Evolutionary conservation across 92 coral and sea anemone species (phyloP).

Genomic region (Umimayanthus chanpuru): DNA sequence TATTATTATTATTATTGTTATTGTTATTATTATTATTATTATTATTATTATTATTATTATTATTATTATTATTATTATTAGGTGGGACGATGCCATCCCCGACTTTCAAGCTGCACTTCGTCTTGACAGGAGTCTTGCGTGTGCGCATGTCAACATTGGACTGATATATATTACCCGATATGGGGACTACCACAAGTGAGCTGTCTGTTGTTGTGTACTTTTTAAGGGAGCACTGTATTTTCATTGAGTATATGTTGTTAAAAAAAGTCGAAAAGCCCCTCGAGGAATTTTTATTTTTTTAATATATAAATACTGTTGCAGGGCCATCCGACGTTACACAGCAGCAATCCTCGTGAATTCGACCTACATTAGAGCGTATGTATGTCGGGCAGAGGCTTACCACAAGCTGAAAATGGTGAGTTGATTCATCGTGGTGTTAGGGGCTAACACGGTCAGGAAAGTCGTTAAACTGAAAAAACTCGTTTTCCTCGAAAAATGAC

Average conservation of each 20-base stretch:
- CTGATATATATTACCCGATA: constrained; percentile 80
- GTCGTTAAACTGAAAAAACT: too few species aligned
- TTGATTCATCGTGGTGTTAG: neutral
- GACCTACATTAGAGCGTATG: constrained; percentile 88
- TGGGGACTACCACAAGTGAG: constrained; percentile 85
- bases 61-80: constrained; percentile 2
- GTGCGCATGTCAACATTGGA: constrained; percentile 97
- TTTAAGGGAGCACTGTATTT: too few species aligned
- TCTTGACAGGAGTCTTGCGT: constrained; percentile 72
- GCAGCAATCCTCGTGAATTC: constrained; percentile 96
- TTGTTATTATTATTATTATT: too few species aligned
- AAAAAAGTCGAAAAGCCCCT: too few species aligned
- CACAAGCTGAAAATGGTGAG: constrained; percentile 89
- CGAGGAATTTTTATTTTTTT: too few species aligned
- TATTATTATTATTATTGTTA: too few species aligned
- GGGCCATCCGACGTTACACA: constrained; percentile 90
- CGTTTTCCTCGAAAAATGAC: too few species aligned
- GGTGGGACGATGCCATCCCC: constrained; percentile 98
- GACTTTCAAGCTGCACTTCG: constrained; percentile 93
- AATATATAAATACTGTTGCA: neutral
- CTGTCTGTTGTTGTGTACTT: too few species aligned
- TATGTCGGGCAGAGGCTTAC: constrained; percentile 97
- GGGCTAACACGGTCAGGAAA: neutral
- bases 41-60: too few species aligned
- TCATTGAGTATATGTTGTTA: too few species aligned